A percentile compares a stretch with the other conserved stretches of the same genome.
Conservation (phyloP, 2,888 invertebrate genomes). For the Pimpla rufipes region DNA sequence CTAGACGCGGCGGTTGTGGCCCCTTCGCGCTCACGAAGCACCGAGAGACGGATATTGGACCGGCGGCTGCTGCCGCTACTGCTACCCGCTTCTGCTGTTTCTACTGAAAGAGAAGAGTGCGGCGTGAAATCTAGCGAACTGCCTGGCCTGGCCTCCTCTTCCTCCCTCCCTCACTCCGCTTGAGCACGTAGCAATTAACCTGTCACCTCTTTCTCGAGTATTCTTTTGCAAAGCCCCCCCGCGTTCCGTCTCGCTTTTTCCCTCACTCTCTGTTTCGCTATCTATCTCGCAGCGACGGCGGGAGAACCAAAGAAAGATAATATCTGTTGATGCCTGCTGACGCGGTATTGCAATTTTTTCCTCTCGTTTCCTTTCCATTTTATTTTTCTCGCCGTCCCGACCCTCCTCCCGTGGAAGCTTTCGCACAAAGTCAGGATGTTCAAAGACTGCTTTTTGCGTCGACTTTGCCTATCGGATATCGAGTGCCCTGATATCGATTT, state of each 20-base stretch:
- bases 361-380: neutral
- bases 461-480: constrained; percentile 11
- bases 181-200: constrained; percentile 68
- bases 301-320: constrained; percentile 27
- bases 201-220: constrained; percentile 63
- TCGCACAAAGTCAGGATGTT: constrained; percentile 22
- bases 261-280: constrained; percentile 21
- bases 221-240: constrained; percentile 32
- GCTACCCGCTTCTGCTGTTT: constrained; percentile 6
- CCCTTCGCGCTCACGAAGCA: no score
- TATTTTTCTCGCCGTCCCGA: constrained; percentile 4
- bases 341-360: neutral
- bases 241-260: neutral
- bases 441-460: constrained; percentile 28
- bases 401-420: constrained; percentile 4
- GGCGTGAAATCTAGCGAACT: constrained; percentile 58
- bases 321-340: constrained; percentile 40
- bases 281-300: neutral
- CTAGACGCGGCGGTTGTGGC: neutral
- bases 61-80: neutral
- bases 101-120: constrained; percentile 36
- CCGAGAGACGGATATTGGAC: constrained; percentile 35
- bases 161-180: neutral
- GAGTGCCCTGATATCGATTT: constrained; percentile 23
- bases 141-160: constrained; percentile 6